Conservation (phyloP, 2,797 vertebrate genomes). For the Microctenopoma lineatum region DNA sequence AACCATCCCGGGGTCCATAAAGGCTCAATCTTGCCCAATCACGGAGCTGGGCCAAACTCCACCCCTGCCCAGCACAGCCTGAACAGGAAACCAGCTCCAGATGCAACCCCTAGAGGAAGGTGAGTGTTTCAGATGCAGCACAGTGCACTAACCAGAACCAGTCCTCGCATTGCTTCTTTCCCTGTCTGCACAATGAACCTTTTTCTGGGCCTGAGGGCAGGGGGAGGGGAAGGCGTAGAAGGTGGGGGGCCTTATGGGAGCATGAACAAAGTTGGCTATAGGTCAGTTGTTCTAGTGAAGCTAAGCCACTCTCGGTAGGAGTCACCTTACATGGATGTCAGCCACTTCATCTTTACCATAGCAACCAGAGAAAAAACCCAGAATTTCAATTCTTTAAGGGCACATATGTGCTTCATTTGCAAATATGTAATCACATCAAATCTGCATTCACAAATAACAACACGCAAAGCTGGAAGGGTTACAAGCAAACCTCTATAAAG, state of each 20-base stretch:
- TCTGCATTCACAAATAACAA: constrained; percentile 74
- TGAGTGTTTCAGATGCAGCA: constrained; percentile 80
- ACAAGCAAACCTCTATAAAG: constrained; percentile 56
- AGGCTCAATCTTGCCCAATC: constrained; percentile 78
- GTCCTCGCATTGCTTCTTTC: constrained; percentile 58
- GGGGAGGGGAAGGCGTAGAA: constrained; percentile 31
- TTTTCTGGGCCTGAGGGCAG: constrained; percentile 68
- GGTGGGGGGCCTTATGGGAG: constrained; percentile 54
- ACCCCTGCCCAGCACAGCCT: constrained; percentile 67
- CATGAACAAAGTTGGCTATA: constrained; percentile 64
- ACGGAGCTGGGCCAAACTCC: constrained; percentile 70
- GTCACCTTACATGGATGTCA: constrained; percentile 59
- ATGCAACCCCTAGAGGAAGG: constrained; percentile 86
- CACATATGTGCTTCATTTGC: constrained; percentile 68
- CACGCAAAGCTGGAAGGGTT: constrained; percentile 64
- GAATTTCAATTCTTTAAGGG: constrained; percentile 48
- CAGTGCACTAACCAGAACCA: constrained; percentile 78
- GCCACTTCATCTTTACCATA: constrained; percentile 39
- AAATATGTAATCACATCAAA: constrained; percentile 73
- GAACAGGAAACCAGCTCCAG: constrained; percentile 88
- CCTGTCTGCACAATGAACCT: constrained; percentile 78
- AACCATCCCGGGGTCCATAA: constrained; percentile 70
- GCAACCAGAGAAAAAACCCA: constrained; percentile 31
- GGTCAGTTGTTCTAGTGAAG: constrained; percentile 58
- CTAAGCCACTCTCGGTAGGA: constrained; percentile 42